Base-by-base conservation (phyloP, 2,888 invertebrate species). In the Melolontha melolontha region DNA sequence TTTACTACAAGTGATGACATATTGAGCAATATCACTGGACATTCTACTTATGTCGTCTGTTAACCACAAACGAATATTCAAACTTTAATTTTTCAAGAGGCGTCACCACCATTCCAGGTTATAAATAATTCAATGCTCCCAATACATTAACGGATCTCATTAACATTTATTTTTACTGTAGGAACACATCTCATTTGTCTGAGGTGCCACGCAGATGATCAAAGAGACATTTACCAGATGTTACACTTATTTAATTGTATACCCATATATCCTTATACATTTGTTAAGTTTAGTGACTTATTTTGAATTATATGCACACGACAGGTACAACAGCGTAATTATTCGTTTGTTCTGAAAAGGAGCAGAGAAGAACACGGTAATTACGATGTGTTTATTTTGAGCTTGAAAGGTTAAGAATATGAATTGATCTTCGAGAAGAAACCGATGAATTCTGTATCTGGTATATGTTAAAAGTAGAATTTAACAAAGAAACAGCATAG, bases 121-220 rank as follows among this genome's bases (percentile, higher is more conserved):
- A 62, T 62, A 62, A 62, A 62, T 62, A 62, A 62, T 62, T 62
- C 59, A 62, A 29, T 62, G 59, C 47, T 62, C 59, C 47, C 47
- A 34, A 62, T 62, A 47, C 54, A 40, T 29, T n/a, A 62, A 49
- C 47, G 47, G 47, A 62, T 47, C 47, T 62, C 59, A 62, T 62
- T 62, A 62, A 62, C 59, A 62, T 62, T 62, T 62, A 62, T 62
- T 62, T 62, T 62, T 62, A 62, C 59, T 62, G 59, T 59, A 34
- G 47, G 42, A 62, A 47, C 47, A 42, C 47, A 34, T 62, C 59
- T 62, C 22, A 62, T 62, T 62, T 62, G 59, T 62, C 59, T 62
- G 34, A 62, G 47, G 47, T 62, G 59, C 47, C 59, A 47, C 11
- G 59, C 29, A 47, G 47, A 62, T 47, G 59, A 62, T 47, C 59